phyloP scores from a whole-genome alignment of 2,797 vertebrate genomes.

The Pangasius macronema region DNA sequence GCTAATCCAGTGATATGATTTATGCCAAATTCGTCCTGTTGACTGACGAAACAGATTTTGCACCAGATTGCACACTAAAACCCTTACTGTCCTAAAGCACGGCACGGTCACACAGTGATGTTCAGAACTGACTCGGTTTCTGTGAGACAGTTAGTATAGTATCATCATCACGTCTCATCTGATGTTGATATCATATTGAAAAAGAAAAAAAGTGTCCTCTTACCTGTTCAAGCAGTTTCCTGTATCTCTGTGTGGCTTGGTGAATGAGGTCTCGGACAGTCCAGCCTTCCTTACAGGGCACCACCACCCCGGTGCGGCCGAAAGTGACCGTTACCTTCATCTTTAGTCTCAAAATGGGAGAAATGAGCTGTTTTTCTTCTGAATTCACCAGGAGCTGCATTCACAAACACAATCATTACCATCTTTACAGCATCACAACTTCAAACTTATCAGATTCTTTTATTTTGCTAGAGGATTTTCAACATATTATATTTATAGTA shows the following conservation, averaged over 20 bases:
- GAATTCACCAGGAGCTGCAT: slow-evolving; percentile 14
- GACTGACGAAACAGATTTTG: background rate
- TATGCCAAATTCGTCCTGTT: background rate
- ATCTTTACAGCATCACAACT: background rate
- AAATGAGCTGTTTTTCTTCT: background rate
- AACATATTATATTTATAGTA: background rate
- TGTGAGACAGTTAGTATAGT: background rate
- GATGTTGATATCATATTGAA: background rate
- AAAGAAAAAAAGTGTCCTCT: slow-evolving; percentile 14
- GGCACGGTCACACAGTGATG: background rate
- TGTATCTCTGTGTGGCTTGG: slow-evolving; percentile 93
- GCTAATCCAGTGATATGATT: background rate
- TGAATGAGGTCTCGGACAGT: slow-evolving; percentile 89
- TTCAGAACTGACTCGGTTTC: background rate
- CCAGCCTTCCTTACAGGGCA: slow-evolving; percentile 91
- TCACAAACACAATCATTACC: background rate
- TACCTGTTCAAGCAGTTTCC: slow-evolving; percentile 91
- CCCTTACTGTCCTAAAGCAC: background rate
- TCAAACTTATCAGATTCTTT: background rate
- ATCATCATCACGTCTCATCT: background rate
- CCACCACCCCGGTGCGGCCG: slow-evolving; percentile 90
- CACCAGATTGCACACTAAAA: background rate
- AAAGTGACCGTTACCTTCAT: slow-evolving; percentile 98
- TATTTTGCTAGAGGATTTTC: background rate
- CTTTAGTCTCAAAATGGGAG: slow-evolving; percentile 53